Conservation (phyloP, 2,113 vertebrate genomes). For the Labrus mixtus region DNA sequence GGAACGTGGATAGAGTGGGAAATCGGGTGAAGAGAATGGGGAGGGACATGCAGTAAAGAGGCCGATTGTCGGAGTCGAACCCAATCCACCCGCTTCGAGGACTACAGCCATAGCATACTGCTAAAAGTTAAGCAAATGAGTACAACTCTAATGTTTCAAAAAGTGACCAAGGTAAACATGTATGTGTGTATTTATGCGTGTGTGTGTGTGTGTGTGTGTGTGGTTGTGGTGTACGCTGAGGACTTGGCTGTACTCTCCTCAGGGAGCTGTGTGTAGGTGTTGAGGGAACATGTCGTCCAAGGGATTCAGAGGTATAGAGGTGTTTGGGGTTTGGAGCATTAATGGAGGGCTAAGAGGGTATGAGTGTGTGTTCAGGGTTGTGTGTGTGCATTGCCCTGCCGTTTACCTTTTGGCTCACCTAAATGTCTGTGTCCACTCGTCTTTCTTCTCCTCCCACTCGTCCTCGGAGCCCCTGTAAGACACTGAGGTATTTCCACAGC, state of each 20-base stretch:
- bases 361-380: not conserved
- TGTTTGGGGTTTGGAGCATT: conserved; percentile 73
- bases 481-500: conserved; percentile 85
- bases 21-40: too few relatives aligned
- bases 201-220: not conserved
- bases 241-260: conserved; percentile 9
- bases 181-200: not conserved
- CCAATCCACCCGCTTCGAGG: too few relatives aligned
- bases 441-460: conserved; percentile 65
- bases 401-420: conserved; percentile 75
- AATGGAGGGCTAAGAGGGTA: conserved; percentile 22
- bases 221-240: conserved; percentile 26
- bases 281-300: conserved; percentile 82
- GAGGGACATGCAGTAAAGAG: too few relatives aligned
- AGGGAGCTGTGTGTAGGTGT: conserved; percentile 72
- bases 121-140: too few relatives aligned
- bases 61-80: too few relatives aligned
- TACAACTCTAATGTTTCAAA: too few relatives aligned
- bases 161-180: too few relatives aligned
- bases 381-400: conserved; percentile 49
- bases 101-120: too few relatives aligned
- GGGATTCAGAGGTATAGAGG: conserved; percentile 52
- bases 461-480: conserved; percentile 65
- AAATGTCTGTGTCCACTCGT: conserved; percentile 50
- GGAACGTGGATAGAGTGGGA: too few relatives aligned